These are phyloP conservation scores for Bradypodion pumilum DNA, from an alignment of 2,797 vertebrate genomes.

Conservation along the genomic window DNA sequence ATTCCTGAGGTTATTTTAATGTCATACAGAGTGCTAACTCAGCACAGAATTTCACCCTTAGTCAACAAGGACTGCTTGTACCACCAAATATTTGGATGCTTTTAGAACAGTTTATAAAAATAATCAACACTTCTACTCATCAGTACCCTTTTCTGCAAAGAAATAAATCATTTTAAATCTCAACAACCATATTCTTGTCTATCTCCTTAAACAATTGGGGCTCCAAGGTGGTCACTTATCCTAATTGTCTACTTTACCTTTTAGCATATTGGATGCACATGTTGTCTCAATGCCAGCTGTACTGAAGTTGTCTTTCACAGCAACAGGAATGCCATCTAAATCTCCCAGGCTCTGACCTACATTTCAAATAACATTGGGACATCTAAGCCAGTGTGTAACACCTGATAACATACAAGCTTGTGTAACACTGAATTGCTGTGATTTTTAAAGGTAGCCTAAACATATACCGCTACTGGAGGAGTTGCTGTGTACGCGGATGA, in stretches of 20 bases:
- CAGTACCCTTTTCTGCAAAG: background rate
- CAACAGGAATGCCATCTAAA: constrained; percentile 93
- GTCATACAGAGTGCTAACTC: background rate
- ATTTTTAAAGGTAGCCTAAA: background rate
- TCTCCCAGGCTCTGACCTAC: constrained; percentile 84
- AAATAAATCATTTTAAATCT: background rate
- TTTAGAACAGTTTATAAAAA: background rate
- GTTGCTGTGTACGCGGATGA: background rate
- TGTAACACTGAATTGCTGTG: background rate
- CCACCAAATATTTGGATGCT: background rate
- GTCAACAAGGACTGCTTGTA: background rate
- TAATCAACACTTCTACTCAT: background rate
- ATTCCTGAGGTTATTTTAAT: background rate
- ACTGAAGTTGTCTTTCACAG: constrained; percentile 97
- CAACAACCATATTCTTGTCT: background rate
- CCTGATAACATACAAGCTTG: accelerated
- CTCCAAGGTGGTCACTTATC: background rate
- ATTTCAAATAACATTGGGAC: constrained; percentile 14
- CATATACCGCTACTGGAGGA: background rate
- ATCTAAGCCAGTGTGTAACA: constrained; percentile 16
- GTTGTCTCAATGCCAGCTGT: constrained; percentile 89
- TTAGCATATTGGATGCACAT: constrained; percentile 93
- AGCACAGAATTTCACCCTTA: background rate
- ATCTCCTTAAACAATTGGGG: background rate
- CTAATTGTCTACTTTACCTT: constrained; percentile 76